Percentiles rank a stretch among this genome's conserved stretches.
Evolutionary conservation across 2,797 vertebrate species (phyloP).

Genomic region (Hippoglossus hippoglossus): DNA sequence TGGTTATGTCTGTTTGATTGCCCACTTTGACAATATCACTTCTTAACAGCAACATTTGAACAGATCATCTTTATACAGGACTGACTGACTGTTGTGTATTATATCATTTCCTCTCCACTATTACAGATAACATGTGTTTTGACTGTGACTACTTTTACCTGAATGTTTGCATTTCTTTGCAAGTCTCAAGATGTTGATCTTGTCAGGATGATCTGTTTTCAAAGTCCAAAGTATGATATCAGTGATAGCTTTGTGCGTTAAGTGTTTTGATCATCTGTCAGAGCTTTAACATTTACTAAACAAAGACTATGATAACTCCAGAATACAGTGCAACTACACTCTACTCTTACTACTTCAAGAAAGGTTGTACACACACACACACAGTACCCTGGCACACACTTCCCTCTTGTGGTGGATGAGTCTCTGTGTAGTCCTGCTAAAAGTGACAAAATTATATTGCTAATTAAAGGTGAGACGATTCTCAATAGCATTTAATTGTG

Average conservation of each 20-base stretch:
- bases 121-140: too few relatives aligned
- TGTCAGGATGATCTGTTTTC: slow-evolving; percentile 1
- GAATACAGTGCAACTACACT: neutral
- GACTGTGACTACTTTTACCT: neutral
- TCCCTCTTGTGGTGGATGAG: slow-evolving; percentile 61
- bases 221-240: neutral
- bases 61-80: neutral
- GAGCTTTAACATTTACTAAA: neutral
- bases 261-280: slow-evolving; percentile 15
- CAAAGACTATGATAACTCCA: neutral
- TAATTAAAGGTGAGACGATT: neutral
- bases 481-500: neutral
- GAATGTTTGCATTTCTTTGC: too few relatives aligned
- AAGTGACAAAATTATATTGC: neutral
- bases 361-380: neutral
- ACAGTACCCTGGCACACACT: slow-evolving; percentile 26
- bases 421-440: neutral
- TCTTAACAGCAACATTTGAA: slow-evolving; percentile 20
- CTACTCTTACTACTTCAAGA: slow-evolving; percentile 3
- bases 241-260: neutral
- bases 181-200: too few relatives aligned
- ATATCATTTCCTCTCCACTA: neutral
- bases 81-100: neutral
- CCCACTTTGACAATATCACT: slow-evolving; percentile 9
- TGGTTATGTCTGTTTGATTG: slow-evolving; percentile 33